Evolutionary conservation across 2,888 invertebrate genomes (phyloP).

Genomic region (Morpho helenor): DNA sequence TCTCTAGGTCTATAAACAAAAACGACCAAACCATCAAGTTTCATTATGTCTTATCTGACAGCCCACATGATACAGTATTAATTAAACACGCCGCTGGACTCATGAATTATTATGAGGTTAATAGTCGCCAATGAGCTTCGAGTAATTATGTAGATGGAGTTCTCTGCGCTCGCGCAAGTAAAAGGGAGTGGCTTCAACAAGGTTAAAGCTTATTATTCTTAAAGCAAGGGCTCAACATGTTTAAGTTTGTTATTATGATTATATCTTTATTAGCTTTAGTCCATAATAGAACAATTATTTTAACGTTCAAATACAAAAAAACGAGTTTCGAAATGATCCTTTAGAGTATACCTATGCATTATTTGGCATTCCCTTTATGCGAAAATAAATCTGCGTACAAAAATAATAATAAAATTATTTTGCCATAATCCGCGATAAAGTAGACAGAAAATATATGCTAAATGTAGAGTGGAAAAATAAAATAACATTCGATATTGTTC

Average conservation of each 20-base stretch:
- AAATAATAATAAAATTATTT: too few relatives aligned
- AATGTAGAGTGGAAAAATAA: too few relatives aligned
- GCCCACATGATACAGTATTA: constrained; percentile 73
- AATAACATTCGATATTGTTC: too few relatives aligned
- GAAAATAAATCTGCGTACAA: too few relatives aligned
- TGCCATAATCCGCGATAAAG: too few relatives aligned
- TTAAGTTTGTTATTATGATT: background rate
- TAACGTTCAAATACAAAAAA: too few relatives aligned
- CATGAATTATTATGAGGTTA: constrained; percentile 75
- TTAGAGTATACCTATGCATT: too few relatives aligned
- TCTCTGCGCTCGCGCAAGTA: constrained; percentile 48
- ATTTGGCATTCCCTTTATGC: too few relatives aligned
- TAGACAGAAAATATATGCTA: too few relatives aligned
- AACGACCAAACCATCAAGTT: constrained; percentile 44
- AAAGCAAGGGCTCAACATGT: background rate
- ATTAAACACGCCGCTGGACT: constrained; percentile 62
- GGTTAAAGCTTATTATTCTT: constrained; percentile 3
- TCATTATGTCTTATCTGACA: constrained; percentile 70
- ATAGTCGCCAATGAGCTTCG: constrained; percentile 77
- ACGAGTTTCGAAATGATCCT: too few relatives aligned
- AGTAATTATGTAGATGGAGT: constrained; percentile 77
- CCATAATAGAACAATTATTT: too few relatives aligned
- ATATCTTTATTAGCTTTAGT: too few relatives aligned
- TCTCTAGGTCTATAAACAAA: background rate
- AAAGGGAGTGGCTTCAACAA: constrained; percentile 7